Percentiles rank a stretch among this genome's conserved stretches.
These are phyloP conservation scores for Ispidina lecontei DNA, from an alignment of 2,797 vertebrate genomes.

Conservation along the genomic window DNA sequence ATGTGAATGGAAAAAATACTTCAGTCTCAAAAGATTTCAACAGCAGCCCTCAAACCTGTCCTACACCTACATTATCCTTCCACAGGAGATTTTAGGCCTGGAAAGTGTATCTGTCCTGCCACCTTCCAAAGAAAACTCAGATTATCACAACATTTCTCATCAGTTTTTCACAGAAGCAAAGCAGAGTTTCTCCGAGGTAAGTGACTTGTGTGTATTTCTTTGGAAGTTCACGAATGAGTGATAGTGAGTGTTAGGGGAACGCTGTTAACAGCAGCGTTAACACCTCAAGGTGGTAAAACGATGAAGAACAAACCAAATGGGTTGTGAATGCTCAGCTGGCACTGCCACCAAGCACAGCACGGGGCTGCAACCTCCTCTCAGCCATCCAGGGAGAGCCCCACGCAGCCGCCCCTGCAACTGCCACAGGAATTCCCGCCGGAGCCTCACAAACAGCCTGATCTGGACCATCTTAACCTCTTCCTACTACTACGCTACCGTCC, in stretches of 20 bases:
- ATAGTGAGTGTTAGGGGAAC: too few species aligned
- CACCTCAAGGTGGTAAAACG: fast-evolving
- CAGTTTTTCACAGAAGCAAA: neutral
- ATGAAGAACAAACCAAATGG: fast-evolving
- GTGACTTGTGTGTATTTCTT: neutral
- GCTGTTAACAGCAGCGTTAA: neutral
- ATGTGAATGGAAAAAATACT: neutral
- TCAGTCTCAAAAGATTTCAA: neutral
- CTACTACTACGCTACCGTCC: fast-evolving
- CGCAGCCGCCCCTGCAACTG: fast-evolving
- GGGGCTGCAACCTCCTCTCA: neutral
- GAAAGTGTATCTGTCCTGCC: neutral
- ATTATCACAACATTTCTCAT: neutral
- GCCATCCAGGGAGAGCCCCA: fast-evolving
- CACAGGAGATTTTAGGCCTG: neutral
- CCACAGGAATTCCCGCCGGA: neutral
- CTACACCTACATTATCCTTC: neutral
- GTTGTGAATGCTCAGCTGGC: fast-evolving
- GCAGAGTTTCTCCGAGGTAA: neutral
- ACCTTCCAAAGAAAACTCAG: neutral
- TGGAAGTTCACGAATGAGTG: neutral
- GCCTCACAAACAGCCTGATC: fast-evolving
- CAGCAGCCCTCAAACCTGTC: neutral
- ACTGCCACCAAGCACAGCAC: fast-evolving
- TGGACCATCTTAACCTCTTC: fast-evolving